A percentile compares a stretch with the other conserved stretches of the same genome.
phyloP scores from a whole-genome alignment of 2,888 invertebrate genomes.

The Campopleginae sp. region DNA sequence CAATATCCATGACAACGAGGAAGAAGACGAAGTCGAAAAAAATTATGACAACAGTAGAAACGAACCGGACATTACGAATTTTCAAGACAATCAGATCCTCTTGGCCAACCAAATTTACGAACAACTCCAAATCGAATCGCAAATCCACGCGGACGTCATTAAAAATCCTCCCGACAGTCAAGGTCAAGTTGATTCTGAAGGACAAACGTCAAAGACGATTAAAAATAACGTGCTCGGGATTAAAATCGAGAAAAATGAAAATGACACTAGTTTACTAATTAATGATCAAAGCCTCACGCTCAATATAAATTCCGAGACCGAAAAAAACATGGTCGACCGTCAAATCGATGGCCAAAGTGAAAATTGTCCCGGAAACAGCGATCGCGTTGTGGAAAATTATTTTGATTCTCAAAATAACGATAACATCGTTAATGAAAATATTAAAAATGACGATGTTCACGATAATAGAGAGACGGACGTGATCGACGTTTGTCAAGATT shows the following conservation, averaged over 20 bases:
- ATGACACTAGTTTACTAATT: background rate
- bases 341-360: background rate
- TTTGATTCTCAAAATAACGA: background rate
- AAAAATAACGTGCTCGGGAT: background rate
- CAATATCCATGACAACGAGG: background rate
- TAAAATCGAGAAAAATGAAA: background rate
- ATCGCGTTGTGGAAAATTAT: background rate
- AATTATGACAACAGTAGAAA: slow-evolving; percentile 9
- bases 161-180: background rate
- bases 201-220: background rate
- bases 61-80: background rate
- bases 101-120: background rate
- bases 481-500: background rate
- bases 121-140: background rate
- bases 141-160: background rate
- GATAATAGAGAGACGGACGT: background rate
- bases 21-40: slow-evolving; percentile 9
- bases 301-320: background rate
- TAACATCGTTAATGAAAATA: background rate
- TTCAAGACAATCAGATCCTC: background rate
- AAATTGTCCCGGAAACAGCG: background rate
- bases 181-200: background rate
- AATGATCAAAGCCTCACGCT: background rate
- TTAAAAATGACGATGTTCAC: background rate
- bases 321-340: background rate